A percentile compares a stretch with the other conserved stretches of the same genome.
Conservation (phyloP, 2,888 invertebrate genomes). For the Drosophila sordidapex region DNA sequence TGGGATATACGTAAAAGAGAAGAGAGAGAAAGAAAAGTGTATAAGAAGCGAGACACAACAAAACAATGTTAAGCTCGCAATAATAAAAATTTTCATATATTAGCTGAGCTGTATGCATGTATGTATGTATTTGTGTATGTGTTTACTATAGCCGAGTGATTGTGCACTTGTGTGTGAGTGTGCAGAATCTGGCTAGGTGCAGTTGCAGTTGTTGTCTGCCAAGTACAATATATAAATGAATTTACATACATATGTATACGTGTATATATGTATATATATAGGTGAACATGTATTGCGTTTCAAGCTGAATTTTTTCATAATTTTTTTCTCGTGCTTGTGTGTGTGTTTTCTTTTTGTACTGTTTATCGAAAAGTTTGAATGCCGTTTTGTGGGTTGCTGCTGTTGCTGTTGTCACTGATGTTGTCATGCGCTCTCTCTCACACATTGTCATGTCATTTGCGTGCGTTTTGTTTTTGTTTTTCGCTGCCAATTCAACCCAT, state of each 20-base stretch:
- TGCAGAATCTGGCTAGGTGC: conserved; percentile 48
- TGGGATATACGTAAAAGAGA: conserved; percentile 27
- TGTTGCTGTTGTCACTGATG: conserved; percentile 26
- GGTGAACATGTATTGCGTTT: conserved; percentile 33
- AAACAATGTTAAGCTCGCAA: conserved; percentile 38
- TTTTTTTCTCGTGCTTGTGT: conserved; percentile 12
- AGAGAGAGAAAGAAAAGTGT: conserved; percentile 19
- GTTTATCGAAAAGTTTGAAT: conserved; percentile 50
- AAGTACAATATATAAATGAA: conserved; percentile 29
- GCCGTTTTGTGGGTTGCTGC: conserved; percentile 37
- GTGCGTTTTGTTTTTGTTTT: conserved; percentile 69
- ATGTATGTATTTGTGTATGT: background rate
- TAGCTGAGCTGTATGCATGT: conserved; percentile 11
- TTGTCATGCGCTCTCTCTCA: conserved; percentile 63
- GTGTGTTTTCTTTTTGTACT: conserved; percentile 32
- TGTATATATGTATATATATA: conserved; percentile 9
- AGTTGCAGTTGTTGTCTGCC: conserved; percentile 55
- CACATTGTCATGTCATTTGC: conserved; percentile 25
- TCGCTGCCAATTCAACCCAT: conserved; percentile 47
- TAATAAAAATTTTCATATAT: conserved; percentile 24
- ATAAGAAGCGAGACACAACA: conserved; percentile 13
- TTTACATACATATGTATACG: conserved; percentile 6
- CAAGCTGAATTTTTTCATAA: conserved; percentile 19
- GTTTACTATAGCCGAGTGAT: conserved; percentile 21
- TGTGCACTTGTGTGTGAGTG: conserved; percentile 28